These are phyloP conservation scores for Dendrolimus pini DNA, from an alignment of 2,888 invertebrate genomes.

Conservation along the genomic window DNA sequence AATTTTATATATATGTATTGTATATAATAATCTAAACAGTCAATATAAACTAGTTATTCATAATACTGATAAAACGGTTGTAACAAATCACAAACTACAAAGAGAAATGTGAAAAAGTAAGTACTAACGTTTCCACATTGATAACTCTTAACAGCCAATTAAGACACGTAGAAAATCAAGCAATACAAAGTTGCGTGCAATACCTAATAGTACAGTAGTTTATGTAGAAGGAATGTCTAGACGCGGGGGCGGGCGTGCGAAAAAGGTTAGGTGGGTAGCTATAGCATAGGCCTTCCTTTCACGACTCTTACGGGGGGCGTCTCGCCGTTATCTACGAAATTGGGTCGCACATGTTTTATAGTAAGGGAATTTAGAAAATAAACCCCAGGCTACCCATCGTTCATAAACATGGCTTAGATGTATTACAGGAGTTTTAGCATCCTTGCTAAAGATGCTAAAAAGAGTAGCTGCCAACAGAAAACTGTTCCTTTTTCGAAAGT, in stretches of 20 bases:
- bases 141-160: background rate
- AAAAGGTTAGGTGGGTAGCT: slow-evolving; percentile 28
- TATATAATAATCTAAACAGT: too few species aligned
- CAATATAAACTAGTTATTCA: too few species aligned
- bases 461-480: too few species aligned
- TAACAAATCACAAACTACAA: too few species aligned
- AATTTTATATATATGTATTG: too few species aligned
- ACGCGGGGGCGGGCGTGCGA: slow-evolving; percentile 41
- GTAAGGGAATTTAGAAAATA: background rate
- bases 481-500: too few species aligned
- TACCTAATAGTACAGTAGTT: background rate
- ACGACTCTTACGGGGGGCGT: slow-evolving; percentile 22
- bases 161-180: background rate
- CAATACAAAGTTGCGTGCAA: background rate
- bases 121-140: background rate
- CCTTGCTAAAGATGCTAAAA: too few species aligned
- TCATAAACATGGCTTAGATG: too few species aligned
- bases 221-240: slow-evolving; percentile 33
- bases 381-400: too few species aligned
- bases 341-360: slow-evolving; percentile 22
- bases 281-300: slow-evolving; percentile 22
- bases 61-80: too few species aligned
- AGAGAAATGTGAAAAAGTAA: too few species aligned
- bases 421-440: too few species aligned
- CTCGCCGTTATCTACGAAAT: slow-evolving; percentile 22